These are phyloP conservation scores for Mythimna pallens DNA, from an alignment of 2,888 invertebrate species.

Conservation along the genomic window DNA sequence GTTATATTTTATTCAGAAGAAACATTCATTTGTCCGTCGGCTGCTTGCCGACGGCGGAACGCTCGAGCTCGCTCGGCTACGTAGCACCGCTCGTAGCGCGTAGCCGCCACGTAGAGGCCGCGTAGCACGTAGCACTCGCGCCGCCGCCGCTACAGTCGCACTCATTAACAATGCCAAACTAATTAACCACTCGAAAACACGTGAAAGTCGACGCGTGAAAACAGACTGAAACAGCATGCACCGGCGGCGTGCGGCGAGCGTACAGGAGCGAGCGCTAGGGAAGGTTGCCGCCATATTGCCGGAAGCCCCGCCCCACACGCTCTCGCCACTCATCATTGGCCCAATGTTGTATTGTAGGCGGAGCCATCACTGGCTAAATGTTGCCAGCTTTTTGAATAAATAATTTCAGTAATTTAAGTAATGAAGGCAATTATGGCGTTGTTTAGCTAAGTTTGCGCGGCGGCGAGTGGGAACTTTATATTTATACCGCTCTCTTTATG, in stretches of 20 bases:
- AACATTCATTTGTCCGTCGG: conserved; percentile 67
- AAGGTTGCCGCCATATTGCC: conserved; percentile 87
- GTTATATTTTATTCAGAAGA: conserved; percentile 9
- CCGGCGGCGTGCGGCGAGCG: conserved; percentile 72
- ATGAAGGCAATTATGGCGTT: conserved; percentile 91
- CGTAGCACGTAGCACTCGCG: conserved; percentile 63
- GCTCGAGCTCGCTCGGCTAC: conserved; percentile 39
- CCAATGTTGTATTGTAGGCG: conserved; percentile 71
- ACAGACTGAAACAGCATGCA: conserved; percentile 77
- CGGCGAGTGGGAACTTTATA: conserved; percentile 90
- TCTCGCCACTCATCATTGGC: conserved; percentile 78
- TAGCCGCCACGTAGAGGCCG: conserved; percentile 61
- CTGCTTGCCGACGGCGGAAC: conserved; percentile 71
- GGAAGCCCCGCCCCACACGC: conserved; percentile 80
- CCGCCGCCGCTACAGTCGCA: conserved; percentile 67
- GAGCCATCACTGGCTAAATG: conserved; percentile 83
- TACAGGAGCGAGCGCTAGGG: conserved; percentile 70
- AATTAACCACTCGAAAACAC: conserved; percentile 79
- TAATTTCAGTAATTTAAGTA: conserved; percentile 91
- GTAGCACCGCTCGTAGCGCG: conserved; percentile 53
- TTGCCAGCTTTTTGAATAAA: conserved; percentile 91
- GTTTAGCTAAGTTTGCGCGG: conserved; percentile 91
- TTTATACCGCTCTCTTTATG: conserved; percentile 90
- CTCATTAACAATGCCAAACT: conserved; percentile 77
- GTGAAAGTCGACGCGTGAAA: conserved; percentile 77